These are phyloP conservation scores for Bettongia penicillata DNA, from an alignment of 2,113 vertebrate genomes.

Conservation along the genomic window DNA sequence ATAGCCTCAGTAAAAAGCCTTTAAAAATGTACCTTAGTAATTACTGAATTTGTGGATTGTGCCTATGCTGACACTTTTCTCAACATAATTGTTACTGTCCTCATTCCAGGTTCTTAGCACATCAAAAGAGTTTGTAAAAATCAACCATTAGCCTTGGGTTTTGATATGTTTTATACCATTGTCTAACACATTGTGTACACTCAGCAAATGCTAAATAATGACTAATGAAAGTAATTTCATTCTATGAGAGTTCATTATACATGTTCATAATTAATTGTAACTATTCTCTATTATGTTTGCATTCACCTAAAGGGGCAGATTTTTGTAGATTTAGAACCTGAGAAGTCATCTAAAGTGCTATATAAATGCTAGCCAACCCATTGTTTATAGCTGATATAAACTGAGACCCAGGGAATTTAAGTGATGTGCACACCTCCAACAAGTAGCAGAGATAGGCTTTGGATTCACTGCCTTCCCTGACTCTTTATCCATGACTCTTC, in stretches of 20 bases:
- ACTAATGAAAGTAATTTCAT: neutral
- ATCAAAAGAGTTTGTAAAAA: neutral
- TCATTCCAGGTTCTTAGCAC: neutral
- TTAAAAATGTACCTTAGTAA: neutral
- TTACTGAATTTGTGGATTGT: slow-evolving; percentile 1
- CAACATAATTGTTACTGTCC: neutral
- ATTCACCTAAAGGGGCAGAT: neutral
- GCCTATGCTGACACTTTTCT: neutral
- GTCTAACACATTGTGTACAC: neutral
- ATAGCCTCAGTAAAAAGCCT: neutral
- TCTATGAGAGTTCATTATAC: neutral
- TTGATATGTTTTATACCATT: neutral
- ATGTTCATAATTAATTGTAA: neutral
- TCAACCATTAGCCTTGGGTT: neutral
- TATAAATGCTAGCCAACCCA: neutral
- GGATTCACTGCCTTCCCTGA: neutral
- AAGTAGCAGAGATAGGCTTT: neutral
- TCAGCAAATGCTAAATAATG: neutral
- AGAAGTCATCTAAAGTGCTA: neutral
- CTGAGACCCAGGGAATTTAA: neutral
- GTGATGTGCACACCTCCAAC: neutral
- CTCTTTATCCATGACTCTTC: neutral
- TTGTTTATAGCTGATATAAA: neutral
- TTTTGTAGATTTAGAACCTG: neutral
- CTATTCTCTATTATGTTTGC: neutral